Base-by-base conservation (phyloP, 1,140 invertebrate species). In the Macrostomum lignano region DNA sequence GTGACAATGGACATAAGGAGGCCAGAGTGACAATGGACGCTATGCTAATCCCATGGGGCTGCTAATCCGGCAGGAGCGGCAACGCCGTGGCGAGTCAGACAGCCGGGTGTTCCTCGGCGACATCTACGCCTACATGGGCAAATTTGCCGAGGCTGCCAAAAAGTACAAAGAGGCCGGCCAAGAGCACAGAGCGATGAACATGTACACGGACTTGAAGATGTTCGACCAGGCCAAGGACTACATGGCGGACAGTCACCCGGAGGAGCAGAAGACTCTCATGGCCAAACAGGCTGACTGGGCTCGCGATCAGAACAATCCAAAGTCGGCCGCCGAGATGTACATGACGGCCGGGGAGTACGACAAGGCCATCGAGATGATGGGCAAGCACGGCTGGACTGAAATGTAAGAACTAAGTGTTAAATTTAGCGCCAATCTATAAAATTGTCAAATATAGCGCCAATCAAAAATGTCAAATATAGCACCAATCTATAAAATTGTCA, bases 141-240 rank as follows among this genome's bases (percentile, higher is more conserved):
- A 71, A 46, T 77, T 82, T 40, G 66, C 70, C 33, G 82, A 94
- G 42, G 84, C 82, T 2, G 79, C 82, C 5, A 62, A 61, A 48
- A 52, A 79, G 0, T 91, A 73, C 59, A 72, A 74, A 42, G 73
- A 73, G 50, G 67, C 71, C 29, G 72, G 71, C 4, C 63, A 73
- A 17, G 69, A 75, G 37, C 67, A 75, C 28, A 69, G 70, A 44
- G 82, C 84, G 2, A 58, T 93, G 2, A 69, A 74, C 37, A 79
- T 98, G 72, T 96, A 86, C 46, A 79, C 79, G 0, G 86, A 96
- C 57, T 62, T 98, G 19, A 62, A 81, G 35, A 91, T 94, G 79
- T 98, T 96, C 57, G 84, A 93, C 50, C 68, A 78, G 17, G 31
- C 9, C 25, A n/a, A 37, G 40, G 37, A 36, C 19, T 15, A 42